phyloP scores from a whole-genome alignment of 2,113 vertebrate genomes.

The Brachionichthys hirsutus region DNA sequence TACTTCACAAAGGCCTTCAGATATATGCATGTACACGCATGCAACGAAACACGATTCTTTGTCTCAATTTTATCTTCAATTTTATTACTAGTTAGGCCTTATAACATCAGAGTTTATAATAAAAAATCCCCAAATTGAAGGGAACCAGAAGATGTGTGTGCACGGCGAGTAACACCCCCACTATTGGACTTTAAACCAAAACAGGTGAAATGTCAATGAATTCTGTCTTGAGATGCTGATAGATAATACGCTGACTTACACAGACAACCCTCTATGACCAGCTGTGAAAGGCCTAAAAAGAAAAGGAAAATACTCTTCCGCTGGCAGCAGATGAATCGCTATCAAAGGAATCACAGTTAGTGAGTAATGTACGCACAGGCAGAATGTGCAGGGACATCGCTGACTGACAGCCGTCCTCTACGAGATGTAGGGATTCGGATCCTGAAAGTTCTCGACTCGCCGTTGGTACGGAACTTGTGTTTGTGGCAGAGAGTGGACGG shows the following conservation, averaged over 20 bases:
- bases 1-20: conserved; percentile 1
- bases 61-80: conserved; percentile 2
- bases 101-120: neutral
- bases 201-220: no score
- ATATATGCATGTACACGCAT: neutral
- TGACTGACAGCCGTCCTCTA: neutral
- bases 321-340: neutral
- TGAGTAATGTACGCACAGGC: neutral
- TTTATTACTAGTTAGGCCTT: conserved; percentile 6
- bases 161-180: no score
- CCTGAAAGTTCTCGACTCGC: neutral
- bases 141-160: no score
- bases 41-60: conserved; percentile 1
- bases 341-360: neutral
- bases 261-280: no score
- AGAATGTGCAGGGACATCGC: neutral
- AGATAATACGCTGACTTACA: no score
- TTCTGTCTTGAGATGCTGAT: neutral
- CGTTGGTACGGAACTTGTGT: neutral
- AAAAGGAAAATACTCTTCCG: neutral
- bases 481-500: neutral
- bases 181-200: no score
- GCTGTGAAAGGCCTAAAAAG: neutral
- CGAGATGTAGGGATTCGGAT: neutral
- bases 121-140: no score